phyloP scores from a whole-genome alignment of 1,140 invertebrate species.

The Vollenhovia emeryi region DNA sequence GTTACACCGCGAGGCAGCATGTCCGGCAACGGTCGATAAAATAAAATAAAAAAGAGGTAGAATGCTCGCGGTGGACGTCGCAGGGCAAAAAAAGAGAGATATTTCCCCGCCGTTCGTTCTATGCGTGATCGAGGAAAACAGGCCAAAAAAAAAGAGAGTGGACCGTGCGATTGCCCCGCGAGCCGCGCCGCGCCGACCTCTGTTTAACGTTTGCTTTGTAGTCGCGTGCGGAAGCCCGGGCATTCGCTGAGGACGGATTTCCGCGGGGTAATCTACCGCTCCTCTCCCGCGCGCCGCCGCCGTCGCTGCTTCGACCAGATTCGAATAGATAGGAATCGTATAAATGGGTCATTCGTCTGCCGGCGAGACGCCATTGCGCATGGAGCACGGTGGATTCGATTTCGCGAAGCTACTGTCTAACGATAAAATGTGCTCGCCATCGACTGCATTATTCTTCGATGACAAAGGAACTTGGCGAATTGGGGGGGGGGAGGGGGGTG shows the following conservation, averaged over 20 bases:
- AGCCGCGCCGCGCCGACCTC: slow-evolving; percentile 33
- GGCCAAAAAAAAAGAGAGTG: neutral
- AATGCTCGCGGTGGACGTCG: neutral
- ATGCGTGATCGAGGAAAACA: slow-evolving; percentile 23
- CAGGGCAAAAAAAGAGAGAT: neutral
- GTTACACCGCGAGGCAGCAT: slow-evolving; percentile 30
- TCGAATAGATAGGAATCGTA: slow-evolving; percentile 65
- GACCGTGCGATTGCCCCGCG: slow-evolving; percentile 20
- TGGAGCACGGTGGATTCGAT: slow-evolving; percentile 13
- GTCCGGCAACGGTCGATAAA: slow-evolving; percentile 30
- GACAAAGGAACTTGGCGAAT: neutral
- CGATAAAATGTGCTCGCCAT: neutral
- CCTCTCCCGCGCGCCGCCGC: neutral
- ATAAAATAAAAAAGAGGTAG: slow-evolving; percentile 41
- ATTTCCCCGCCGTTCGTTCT: slow-evolving; percentile 7
- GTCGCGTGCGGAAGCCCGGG: slow-evolving; percentile 56
- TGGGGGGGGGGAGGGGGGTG: neutral
- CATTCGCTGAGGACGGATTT: slow-evolving; percentile 69
- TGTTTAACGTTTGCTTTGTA: slow-evolving; percentile 72
- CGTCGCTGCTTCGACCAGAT: slow-evolving; percentile 48
- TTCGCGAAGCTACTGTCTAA: neutral
- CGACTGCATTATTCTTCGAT: slow-evolving; percentile 19
- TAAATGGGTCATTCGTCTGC: slow-evolving; percentile 68
- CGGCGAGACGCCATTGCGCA: slow-evolving; percentile 22
- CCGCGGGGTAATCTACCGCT: slow-evolving; percentile 65